A percentile compares a stretch with the other conserved stretches of the same genome.
phyloP scores from a whole-genome alignment of 2,797 vertebrate species.

The Tiaroga cobitis region DNA sequence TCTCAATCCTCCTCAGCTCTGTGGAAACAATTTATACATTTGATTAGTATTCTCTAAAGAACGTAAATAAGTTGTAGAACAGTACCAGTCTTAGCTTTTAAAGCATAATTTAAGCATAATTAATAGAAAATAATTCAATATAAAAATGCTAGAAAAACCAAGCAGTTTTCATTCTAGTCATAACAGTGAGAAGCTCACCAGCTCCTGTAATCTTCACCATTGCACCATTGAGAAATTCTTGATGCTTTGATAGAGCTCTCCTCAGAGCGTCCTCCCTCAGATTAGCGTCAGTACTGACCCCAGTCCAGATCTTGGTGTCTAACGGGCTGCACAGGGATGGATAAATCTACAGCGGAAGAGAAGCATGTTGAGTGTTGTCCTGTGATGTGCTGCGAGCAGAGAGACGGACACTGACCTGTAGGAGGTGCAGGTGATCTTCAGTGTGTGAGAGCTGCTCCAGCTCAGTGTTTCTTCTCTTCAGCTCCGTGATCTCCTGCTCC shows the following conservation, averaged over 20 bases:
- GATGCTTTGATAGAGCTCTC: conserved; percentile 29
- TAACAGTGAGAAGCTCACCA: not conserved
- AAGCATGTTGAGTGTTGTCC: not conserved
- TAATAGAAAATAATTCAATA: not conserved
- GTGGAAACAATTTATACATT: not conserved
- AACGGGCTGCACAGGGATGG: conserved; percentile 25
- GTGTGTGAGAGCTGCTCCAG: conserved; percentile 9
- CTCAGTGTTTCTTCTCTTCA: conserved; percentile 2
- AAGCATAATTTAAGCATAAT: not conserved
- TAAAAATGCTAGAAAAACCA: not conserved
- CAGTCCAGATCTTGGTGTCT: conserved; percentile 1
- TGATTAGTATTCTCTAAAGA: not conserved
- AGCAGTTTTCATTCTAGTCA: not conserved
- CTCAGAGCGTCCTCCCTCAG: not conserved
- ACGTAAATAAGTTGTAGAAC: not conserved
- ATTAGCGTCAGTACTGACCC: conserved; percentile 6
- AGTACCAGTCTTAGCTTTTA: not conserved
- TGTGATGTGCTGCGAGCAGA: not conserved
- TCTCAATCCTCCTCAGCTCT: conserved; percentile 26
- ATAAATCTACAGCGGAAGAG: conserved; percentile 22
- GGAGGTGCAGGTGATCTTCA: conserved; percentile 4
- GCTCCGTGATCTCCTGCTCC: not conserved
- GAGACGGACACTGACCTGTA: conserved; percentile 21
- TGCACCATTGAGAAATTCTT: not conserved
- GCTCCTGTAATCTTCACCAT: conserved; percentile 8